Conservation (phyloP, 2,888 invertebrate species). For the Caenorhabditis afra region DNA sequence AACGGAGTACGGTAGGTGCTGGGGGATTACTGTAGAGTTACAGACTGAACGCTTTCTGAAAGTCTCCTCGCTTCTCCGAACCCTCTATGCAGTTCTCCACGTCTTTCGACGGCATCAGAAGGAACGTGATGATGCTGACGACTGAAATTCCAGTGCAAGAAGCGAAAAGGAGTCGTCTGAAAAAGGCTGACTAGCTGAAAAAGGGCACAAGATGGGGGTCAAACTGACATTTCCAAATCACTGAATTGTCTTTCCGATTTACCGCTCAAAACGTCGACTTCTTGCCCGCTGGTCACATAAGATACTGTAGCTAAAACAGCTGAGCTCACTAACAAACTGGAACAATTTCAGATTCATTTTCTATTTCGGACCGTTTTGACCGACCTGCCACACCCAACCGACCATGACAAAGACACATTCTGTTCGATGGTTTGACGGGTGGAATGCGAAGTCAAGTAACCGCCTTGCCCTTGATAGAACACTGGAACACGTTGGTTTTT, state of each 20-base stretch:
- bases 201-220: too few species aligned
- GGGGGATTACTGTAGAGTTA: too few species aligned
- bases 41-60: slow-evolving; percentile 30
- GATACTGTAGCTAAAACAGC: slow-evolving; percentile 52
- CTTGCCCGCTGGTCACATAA: neutral
- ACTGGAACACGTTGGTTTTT: slow-evolving; percentile 67
- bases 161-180: slow-evolving; percentile 55
- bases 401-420: slow-evolving; percentile 66
- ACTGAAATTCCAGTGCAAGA: slow-evolving; percentile 60
- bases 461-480: slow-evolving; percentile 64
- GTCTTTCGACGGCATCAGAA: slow-evolving; percentile 59
- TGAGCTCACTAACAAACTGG: slow-evolving; percentile 59
- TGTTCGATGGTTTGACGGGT: slow-evolving; percentile 64
- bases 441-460: slow-evolving; percentile 65
- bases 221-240: slow-evolving; percentile 61
- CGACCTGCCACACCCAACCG: slow-evolving; percentile 59
- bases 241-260: slow-evolving; percentile 44
- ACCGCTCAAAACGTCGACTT: slow-evolving; percentile 22
- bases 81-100: slow-evolving; percentile 64
- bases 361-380: too few species aligned
- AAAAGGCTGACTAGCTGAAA: too few species aligned
- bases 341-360: neutral
- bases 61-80: slow-evolving; percentile 23
- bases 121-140: slow-evolving; percentile 59
- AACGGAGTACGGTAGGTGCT: neutral